Evolutionary conservation across 2,797 vertebrate species (phyloP).

Genomic region (Spondyliosoma cantharus): DNA sequence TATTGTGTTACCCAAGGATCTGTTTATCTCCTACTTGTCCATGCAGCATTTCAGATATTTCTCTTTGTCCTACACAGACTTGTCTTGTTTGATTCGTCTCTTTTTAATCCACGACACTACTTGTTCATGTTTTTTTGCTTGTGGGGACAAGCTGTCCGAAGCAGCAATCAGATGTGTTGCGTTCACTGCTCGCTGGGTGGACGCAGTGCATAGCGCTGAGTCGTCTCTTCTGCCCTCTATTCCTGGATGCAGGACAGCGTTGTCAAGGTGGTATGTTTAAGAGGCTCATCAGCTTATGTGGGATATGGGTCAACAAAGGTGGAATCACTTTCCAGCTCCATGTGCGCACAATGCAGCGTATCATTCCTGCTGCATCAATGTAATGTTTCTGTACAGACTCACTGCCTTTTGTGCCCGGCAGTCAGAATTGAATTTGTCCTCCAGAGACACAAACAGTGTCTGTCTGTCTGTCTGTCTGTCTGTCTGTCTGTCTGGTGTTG

Average conservation of each 20-base stretch:
- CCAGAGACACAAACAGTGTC: background rate
- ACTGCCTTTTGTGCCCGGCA: background rate
- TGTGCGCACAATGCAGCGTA: background rate
- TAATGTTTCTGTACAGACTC: background rate
- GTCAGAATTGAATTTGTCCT: background rate
- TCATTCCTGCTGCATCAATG: background rate
- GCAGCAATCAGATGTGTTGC: constrained; percentile 8
- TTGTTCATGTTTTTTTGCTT: background rate
- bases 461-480: background rate
- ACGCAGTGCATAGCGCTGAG: constrained; percentile 68
- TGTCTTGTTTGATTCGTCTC: background rate
- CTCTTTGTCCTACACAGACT: background rate
- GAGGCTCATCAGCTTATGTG: constrained; percentile 90
- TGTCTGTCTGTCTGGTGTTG: background rate
- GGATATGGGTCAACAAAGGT: constrained; percentile 87
- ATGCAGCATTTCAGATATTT: background rate
- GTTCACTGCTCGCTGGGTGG: constrained; percentile 28
- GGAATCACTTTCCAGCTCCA: constrained; percentile 67
- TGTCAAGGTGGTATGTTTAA: constrained; percentile 84
- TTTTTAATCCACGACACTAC: too few species aligned
- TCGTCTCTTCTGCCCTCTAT: constrained; percentile 74
- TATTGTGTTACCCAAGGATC: background rate
- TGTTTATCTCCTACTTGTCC: background rate
- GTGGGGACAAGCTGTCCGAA: background rate
- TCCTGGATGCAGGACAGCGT: constrained; percentile 74